phyloP scores from a whole-genome alignment of 2,888 invertebrate species.

The Fabriciana adippe region DNA sequence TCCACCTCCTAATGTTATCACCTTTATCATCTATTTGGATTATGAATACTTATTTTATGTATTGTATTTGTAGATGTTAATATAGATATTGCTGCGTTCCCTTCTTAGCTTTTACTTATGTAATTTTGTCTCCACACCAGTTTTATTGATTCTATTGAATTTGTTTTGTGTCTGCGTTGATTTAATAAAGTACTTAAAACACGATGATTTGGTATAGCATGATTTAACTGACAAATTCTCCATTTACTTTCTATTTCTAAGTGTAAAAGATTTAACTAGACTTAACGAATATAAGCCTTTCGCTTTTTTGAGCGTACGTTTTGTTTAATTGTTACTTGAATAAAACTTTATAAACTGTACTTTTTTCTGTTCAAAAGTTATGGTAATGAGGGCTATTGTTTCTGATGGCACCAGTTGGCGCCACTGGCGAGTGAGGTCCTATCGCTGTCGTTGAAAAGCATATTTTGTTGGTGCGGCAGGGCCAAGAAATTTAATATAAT shows the following conservation, averaged over 20 bases:
- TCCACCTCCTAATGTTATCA: constrained; percentile 28
- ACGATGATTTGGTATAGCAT: constrained; percentile 16
- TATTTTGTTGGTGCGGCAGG: no score
- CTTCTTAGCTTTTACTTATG: constrained; percentile 35
- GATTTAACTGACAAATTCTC: constrained; percentile 4
- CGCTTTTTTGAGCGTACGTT: no score
- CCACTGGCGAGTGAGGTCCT: no score
- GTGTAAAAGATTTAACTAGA: no score
- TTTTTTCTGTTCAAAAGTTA: no score
- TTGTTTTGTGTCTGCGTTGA: constrained; percentile 49
- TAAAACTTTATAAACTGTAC: no score
- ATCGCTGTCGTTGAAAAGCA: no score
- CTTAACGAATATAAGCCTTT: no score
- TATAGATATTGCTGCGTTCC: constrained; percentile 32
- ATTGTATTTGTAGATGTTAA: constrained; percentile 24
- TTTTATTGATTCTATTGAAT: constrained; percentile 48
- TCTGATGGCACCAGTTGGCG: no score
- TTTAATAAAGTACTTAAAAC: constrained; percentile 50
- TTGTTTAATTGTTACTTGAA: no score
- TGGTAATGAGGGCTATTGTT: no score
- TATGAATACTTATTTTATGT: constrained; percentile 27
- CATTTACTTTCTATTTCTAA: not conserved
- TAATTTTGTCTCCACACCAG: constrained; percentile 40
- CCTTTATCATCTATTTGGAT: constrained; percentile 10
- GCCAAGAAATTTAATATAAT: no score